Evolutionary conservation across 2,888 invertebrate genomes (phyloP).

Genomic region (Polyommatus iphigenia): DNA sequence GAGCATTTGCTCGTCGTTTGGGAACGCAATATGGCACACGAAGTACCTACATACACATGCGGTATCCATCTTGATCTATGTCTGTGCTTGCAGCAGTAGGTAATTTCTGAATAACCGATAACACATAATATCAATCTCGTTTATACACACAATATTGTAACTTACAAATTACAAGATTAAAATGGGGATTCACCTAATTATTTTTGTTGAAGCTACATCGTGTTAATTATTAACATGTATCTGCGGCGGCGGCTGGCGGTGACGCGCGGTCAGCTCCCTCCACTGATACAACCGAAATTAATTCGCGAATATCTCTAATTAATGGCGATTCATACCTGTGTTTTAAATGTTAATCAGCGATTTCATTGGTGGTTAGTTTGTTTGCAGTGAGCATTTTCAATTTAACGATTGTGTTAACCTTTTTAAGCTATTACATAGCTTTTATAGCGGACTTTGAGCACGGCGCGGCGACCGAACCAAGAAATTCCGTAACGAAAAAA

Average conservation of each 20-base stretch:
- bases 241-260: neutral
- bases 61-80: no score
- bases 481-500: no score
- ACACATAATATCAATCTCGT: neutral
- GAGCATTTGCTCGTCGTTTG: no score
- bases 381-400: neutral
- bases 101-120: no score
- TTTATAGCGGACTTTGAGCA: no score
- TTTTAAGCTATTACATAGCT: no score
- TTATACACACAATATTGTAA: no score
- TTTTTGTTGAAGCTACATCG: neutral
- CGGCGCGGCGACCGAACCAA: no score
- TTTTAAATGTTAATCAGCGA: constrained; percentile 10
- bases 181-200: neutral
- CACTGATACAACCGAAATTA: constrained; percentile 21
- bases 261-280: neutral
- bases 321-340: constrained; percentile 16
- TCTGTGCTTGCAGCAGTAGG: no score
- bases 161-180: neutral
- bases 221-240: neutral
- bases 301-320: constrained; percentile 20
- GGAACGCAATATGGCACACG: no score
- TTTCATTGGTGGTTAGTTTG: neutral
- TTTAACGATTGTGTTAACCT: neutral
- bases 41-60: no score